Evolutionary conservation across 2,888 invertebrate genomes (phyloP), one percentile per base, ranked within the genome.

Genomic region (Drosophila villosipedis): DNA sequence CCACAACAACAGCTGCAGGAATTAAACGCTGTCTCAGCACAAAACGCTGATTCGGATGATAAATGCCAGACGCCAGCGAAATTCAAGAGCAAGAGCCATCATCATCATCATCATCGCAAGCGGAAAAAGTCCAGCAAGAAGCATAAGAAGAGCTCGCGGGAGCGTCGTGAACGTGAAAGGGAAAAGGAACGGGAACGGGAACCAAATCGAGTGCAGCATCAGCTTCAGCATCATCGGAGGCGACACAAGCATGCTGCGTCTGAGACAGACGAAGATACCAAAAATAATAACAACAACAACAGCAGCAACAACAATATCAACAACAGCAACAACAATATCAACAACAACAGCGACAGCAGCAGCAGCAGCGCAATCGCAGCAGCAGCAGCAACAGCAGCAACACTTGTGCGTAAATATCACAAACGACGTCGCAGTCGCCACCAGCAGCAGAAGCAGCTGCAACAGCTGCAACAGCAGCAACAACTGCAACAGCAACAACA

Each of bases 111-210:
- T 43, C 91, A 92, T 75, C 91, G 91, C 65, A 91, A 92, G 72
- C 91, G 85, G 78, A 92, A 91, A 73, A 91, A 91, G 76, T 92
- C 92, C 19, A 87, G 91, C 30, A 92, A 91, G 68, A 92, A 91
- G 72, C 91, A 91, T 60, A 91, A 92, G 80, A 91, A 91, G 73
- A 91, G 91, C 55, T 91, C 90, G n/a, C 89, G 90, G 28, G 92
- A 90, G 70, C 91, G 91, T 80, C 89, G 91, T 30, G 81, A 81
- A 35, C 72, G 54, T n/a, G 68, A 67, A 41, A 67, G 54, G 25
- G 68, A 67, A 41, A 6, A 6, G 7, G 66, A 66, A 43, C 28
- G 47, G 22, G 68, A 67, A 41, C 52, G 66, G 82, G 66, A 66
- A 43, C 19, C 28, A 16, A 57, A 72, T 10, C 47, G 71, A 49